These are phyloP conservation scores for Octopus bimaculoides DNA, from an alignment of 1,140 invertebrate species.

Conservation along the genomic window DNA sequence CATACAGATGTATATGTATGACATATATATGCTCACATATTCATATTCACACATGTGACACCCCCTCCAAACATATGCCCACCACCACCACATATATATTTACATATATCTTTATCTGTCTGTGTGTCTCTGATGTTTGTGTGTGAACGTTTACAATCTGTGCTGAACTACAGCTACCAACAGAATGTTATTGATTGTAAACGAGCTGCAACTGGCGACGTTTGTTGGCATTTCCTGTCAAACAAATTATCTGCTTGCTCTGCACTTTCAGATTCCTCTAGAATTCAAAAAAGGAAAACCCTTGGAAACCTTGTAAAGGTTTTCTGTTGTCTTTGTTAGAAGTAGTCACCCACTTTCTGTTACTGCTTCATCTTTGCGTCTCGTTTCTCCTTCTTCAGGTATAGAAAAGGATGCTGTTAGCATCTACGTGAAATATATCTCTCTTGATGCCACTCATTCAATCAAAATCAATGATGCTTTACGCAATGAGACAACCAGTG, in stretches of 20 bases:
- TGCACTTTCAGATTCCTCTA: no score
- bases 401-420: slow-evolving; percentile 59
- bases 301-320: no score
- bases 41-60: neutral
- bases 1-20: neutral
- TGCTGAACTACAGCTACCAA: no score
- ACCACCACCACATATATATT: neutral
- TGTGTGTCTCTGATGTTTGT: neutral
- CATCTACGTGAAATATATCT: slow-evolving; percentile 63
- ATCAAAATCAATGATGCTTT: slow-evolving; percentile 58
- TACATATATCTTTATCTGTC: neutral
- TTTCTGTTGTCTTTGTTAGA: no score
- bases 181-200: no score
- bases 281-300: no score
- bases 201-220: no score
- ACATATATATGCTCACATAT: neutral
- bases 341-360: no score
- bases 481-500: slow-evolving; percentile 44
- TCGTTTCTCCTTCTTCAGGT: slow-evolving; percentile 32
- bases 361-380: neutral
- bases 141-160: neutral
- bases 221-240: no score
- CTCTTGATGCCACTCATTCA: slow-evolving; percentile 57
- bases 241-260: no score
- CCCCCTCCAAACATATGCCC: neutral